phyloP scores from a whole-genome alignment of 1,140 invertebrate genomes.

The silkworm (Bombyx mori) region DNA sequence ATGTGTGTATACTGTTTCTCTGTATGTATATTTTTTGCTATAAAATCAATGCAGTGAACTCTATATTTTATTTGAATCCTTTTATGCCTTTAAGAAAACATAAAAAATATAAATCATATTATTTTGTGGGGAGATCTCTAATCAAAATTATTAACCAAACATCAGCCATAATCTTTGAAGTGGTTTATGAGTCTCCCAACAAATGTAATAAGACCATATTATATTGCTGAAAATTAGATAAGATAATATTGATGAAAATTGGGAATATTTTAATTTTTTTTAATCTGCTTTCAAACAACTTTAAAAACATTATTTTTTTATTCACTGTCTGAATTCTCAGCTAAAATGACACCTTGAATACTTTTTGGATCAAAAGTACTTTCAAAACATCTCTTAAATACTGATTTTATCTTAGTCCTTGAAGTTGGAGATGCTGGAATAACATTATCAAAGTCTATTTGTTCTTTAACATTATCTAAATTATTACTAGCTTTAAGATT shows the following conservation, averaged over 20 bases:
- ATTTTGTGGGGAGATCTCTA: too few species aligned
- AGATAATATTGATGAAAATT: too few species aligned
- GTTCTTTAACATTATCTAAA: constrained; percentile 14
- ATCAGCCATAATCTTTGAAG: too few species aligned
- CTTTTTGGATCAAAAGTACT: constrained; percentile 75
- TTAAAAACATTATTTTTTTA: constrained; percentile 11
- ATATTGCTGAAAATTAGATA: too few species aligned
- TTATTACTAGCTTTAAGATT: constrained; percentile 15
- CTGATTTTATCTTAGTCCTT: constrained; percentile 61
- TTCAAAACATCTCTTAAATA: constrained; percentile 78
- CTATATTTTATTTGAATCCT: constrained; percentile 46
- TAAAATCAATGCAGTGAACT: constrained; percentile 65
- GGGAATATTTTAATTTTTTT: too few species aligned
- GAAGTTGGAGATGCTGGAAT: constrained; percentile 68
- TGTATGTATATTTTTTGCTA: constrained; percentile 69
- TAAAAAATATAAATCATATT: too few species aligned
- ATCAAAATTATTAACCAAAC: too few species aligned
- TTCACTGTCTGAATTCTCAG: constrained; percentile 75
- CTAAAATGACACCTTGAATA: constrained; percentile 65
- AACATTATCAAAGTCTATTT: constrained; percentile 40
- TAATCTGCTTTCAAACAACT: too few species aligned
- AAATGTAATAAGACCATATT: too few species aligned
- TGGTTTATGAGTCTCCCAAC: too few species aligned
- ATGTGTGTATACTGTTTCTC: constrained; percentile 56
- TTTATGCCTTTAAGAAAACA: background rate